Conservation (phyloP, 2,113 vertebrate genomes). For the Sphyrna mokarran region DNA sequence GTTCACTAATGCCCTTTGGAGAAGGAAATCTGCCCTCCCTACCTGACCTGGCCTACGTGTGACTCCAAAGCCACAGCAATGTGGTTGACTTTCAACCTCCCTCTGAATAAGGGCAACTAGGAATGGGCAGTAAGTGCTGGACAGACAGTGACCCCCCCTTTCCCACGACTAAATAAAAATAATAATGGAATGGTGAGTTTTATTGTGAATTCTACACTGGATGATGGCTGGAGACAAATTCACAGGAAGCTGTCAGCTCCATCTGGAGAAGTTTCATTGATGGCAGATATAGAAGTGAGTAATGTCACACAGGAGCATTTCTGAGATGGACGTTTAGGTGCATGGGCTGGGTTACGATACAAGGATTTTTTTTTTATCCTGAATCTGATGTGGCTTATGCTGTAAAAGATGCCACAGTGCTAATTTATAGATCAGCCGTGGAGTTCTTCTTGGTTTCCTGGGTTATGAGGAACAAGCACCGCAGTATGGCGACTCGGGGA, state of each 20-base stretch:
- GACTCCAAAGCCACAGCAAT: too few species aligned
- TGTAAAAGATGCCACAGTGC: background rate
- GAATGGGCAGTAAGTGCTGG: too few species aligned
- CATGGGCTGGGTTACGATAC: background rate
- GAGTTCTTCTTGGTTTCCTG: background rate
- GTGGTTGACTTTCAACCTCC: too few species aligned
- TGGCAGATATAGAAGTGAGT: background rate
- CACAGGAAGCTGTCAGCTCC: background rate
- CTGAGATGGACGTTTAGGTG: background rate
- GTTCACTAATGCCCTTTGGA: too few species aligned
- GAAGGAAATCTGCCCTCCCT: too few species aligned
- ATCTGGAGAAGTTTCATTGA: background rate
- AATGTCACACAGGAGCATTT: background rate
- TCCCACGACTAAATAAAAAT: too few species aligned
- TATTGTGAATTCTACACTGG: background rate
- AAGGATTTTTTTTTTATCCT: background rate
- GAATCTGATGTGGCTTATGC: background rate
- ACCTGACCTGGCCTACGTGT: too few species aligned
- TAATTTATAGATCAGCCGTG: background rate
- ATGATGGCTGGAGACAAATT: background rate
- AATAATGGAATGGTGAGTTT: background rate
- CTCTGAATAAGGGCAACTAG: too few species aligned
- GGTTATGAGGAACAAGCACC: too few species aligned
- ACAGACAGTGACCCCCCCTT: too few species aligned
- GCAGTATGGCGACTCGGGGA: too few species aligned